Conservation (phyloP, 1,140 invertebrate species). For the Brachionus koreanus region DNA sequence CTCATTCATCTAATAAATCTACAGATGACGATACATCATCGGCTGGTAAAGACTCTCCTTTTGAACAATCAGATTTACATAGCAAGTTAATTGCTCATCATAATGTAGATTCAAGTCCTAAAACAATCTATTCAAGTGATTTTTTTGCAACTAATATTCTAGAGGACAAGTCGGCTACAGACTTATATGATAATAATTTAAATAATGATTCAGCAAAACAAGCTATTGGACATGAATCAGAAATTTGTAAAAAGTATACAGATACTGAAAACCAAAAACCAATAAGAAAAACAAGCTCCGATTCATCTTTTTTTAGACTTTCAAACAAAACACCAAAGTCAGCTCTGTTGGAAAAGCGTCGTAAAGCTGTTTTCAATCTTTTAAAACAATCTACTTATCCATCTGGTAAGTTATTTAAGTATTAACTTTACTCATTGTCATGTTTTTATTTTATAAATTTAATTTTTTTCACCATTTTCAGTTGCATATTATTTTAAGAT, state of each 20-base stretch:
- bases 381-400: slow-evolving; percentile 23
- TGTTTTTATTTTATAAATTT: no score
- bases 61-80: background rate
- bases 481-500: no score
- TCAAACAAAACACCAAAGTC: slow-evolving; percentile 37
- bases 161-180: background rate
- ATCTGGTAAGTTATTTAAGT: slow-evolving; percentile 11
- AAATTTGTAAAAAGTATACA: background rate
- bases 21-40: background rate
- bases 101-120: background rate
- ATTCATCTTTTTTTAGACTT: background rate
- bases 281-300: background rate
- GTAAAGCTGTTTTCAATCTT: slow-evolving; percentile 25
- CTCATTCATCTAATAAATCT: background rate
- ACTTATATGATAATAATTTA: background rate
- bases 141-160: background rate
- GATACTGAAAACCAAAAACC: slow-evolving; percentile 7
- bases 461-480: no score
- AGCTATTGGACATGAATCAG: background rate
- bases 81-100: background rate
- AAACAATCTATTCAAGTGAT: background rate
- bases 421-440: no score
- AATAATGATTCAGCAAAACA: background rate
- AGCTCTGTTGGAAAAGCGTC: slow-evolving; percentile 9
- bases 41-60: background rate